Conservation (phyloP, 2,113 vertebrate species). For the Trematomus loennbergii region DNA sequence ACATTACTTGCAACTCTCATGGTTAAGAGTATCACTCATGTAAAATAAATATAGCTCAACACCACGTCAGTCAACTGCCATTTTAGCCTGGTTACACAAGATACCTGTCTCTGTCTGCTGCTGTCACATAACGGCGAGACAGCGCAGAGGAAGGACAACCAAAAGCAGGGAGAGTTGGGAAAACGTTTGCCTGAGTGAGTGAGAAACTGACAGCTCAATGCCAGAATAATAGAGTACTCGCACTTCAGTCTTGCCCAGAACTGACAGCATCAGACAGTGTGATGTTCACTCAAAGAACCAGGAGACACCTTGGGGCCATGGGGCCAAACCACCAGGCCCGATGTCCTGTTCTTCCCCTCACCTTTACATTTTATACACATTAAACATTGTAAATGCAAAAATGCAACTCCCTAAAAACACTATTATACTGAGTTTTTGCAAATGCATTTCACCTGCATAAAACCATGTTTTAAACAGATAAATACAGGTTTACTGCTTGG, state of each 20-base stretch:
- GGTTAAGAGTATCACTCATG: background rate
- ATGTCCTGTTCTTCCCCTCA: conserved; percentile 28
- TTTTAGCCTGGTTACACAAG: conserved; percentile 30
- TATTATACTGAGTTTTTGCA: no score
- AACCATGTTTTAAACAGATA: background rate
- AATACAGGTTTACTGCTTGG: no score
- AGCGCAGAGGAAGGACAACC: conserved; percentile 29
- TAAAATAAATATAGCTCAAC: background rate
- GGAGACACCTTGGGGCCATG: conserved; percentile 64
- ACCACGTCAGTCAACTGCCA: background rate
- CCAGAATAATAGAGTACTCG: conserved; percentile 70
- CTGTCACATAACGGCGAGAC: conserved; percentile 30
- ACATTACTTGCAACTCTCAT: background rate
- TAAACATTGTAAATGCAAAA: conserved; percentile 1
- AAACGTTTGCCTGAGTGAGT: conserved; percentile 57
- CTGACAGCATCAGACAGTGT: conserved; percentile 82
- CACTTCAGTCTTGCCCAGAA: conserved; percentile 68
- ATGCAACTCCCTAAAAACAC: background rate
- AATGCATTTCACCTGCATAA: background rate
- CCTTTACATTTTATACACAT: conserved; percentile 6
- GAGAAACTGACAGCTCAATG: conserved; percentile 74
- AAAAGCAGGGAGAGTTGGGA: conserved; percentile 41
- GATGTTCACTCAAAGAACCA: conserved; percentile 74
- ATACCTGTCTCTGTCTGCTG: conserved; percentile 22
- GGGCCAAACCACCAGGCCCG: conserved; percentile 58